phyloP scores from a whole-genome alignment of 2,888 invertebrate species.

The Polylopha cassiicola region DNA sequence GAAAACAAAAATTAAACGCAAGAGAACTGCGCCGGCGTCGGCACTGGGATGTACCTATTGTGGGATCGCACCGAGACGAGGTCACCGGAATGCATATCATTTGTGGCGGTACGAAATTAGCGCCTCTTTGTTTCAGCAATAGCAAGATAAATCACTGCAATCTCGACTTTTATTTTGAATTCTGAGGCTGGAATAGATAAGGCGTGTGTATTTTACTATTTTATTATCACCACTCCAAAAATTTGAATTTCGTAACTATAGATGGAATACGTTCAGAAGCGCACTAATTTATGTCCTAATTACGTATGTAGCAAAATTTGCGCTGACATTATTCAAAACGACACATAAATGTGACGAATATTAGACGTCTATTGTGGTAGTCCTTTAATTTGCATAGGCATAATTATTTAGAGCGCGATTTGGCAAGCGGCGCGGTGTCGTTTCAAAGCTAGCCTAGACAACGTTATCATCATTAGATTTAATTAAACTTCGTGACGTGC shows the following conservation, averaged over 20 bases:
- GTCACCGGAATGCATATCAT: slow-evolving; percentile 38
- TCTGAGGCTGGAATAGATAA: too few relatives aligned
- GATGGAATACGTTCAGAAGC: too few relatives aligned
- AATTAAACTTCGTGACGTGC: slow-evolving; percentile 19
- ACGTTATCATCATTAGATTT: slow-evolving; percentile 16
- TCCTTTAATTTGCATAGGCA: slow-evolving; percentile 1
- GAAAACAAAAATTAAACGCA: slow-evolving; percentile 34
- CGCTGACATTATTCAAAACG: too few relatives aligned
- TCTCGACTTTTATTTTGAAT: too few relatives aligned
- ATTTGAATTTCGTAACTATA: too few relatives aligned
- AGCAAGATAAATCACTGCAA: slow-evolving; percentile 27
- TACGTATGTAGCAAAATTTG: too few relatives aligned
- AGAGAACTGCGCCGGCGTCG: slow-evolving; percentile 13
- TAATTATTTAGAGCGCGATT: slow-evolving; percentile 7
- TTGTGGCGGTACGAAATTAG: slow-evolving; percentile 36
- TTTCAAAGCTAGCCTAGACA: background rate
- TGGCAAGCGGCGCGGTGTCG: slow-evolving; percentile 3
- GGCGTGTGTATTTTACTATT: too few relatives aligned
- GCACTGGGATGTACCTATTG: slow-evolving; percentile 29
- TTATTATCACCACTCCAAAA: too few relatives aligned
- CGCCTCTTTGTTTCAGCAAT: slow-evolving; percentile 39
- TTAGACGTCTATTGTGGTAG: slow-evolving; percentile 5
- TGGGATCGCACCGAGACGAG: slow-evolving; percentile 32
- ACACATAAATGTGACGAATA: slow-evolving; percentile 5
- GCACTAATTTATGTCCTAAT: too few relatives aligned